phyloP scores from a whole-genome alignment of 2,113 vertebrate genomes.

The Lophius piscatorius region DNA sequence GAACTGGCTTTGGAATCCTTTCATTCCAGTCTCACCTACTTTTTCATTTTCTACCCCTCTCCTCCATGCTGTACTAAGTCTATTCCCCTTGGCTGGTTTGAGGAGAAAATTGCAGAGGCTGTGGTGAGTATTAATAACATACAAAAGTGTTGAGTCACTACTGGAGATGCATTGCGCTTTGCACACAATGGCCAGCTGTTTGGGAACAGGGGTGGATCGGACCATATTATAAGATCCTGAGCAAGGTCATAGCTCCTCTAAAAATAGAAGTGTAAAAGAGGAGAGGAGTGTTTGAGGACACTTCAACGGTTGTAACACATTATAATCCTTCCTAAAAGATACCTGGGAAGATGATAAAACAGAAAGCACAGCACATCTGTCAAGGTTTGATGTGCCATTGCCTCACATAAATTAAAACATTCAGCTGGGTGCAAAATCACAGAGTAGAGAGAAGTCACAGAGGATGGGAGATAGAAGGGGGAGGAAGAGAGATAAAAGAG shows the following conservation, averaged over 20 bases:
- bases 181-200: slow-evolving; percentile 30
- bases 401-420: slow-evolving; percentile 12
- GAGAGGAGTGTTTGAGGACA: background rate
- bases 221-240: slow-evolving; percentile 11
- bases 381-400: background rate
- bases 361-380: slow-evolving; percentile 19
- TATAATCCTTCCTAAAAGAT: slow-evolving; percentile 6
- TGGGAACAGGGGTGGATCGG: background rate
- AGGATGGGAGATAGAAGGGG: background rate
- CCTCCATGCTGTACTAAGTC: background rate
- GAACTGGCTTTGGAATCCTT: slow-evolving; percentile 1
- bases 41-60: slow-evolving; percentile 8
- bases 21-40: background rate
- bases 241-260: background rate
- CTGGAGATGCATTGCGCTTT: slow-evolving; percentile 63
- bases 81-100: slow-evolving; percentile 27
- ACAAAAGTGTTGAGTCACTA: slow-evolving; percentile 74
- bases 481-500: slow-evolving; percentile 37
- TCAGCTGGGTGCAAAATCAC: slow-evolving; percentile 27
- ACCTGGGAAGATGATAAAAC: slow-evolving; percentile 17
- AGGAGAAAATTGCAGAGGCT: slow-evolving; percentile 51
- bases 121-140: slow-evolving; percentile 74
- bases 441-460: slow-evolving; percentile 6
- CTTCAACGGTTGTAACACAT: too few species aligned
- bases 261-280: background rate